These are phyloP conservation scores for Platycercus adscitus DNA, from an alignment of 2,113 vertebrate genomes.

Conservation along the genomic window DNA sequence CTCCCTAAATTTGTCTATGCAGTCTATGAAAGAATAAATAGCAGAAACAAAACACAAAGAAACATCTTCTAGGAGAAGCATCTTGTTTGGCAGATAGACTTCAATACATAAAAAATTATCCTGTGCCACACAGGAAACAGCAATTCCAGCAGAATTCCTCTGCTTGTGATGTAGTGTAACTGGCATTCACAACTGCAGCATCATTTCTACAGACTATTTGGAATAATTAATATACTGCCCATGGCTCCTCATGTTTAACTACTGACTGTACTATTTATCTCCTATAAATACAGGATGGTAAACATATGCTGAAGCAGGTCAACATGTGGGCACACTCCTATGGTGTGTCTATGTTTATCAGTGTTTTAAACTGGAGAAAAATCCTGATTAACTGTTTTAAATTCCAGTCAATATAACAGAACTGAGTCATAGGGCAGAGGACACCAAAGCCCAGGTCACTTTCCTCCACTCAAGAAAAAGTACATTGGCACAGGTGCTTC, in stretches of 20 bases:
- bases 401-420: neutral
- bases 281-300: neutral
- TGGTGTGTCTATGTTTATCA: neutral
- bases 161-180: neutral
- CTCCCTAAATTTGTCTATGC: neutral
- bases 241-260: neutral
- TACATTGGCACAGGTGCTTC: neutral
- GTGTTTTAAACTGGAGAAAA: neutral
- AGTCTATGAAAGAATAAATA: neutral
- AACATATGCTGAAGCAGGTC: neutral
- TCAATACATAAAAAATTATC: neutral
- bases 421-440: neutral
- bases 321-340: neutral
- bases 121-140: neutral
- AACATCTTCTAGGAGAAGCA: neutral
- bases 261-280: neutral
- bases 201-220: neutral
- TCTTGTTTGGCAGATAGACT: neutral
- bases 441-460: neutral
- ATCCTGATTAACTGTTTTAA: neutral
- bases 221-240: neutral
- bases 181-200: fast-evolving
- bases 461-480: neutral
- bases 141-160: neutral
- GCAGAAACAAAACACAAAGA: neutral